Conservation (phyloP, 1,140 invertebrate species). For the Schmidtea mediterranea region DNA sequence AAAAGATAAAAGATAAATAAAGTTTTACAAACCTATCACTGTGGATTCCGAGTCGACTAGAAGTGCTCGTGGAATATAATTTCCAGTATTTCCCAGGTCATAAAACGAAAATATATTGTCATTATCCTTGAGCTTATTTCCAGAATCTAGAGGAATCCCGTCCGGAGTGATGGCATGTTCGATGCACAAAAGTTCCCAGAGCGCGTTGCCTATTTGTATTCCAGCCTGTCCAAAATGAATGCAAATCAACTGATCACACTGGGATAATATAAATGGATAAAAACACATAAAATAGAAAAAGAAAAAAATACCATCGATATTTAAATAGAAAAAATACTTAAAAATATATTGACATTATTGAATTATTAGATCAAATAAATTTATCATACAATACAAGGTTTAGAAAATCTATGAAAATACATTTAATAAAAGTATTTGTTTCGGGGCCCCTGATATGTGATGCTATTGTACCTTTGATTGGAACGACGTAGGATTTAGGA, state of each 20-base stretch:
- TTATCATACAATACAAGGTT: constrained; percentile 1
- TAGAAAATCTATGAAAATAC: neutral
- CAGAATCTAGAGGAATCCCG: constrained; percentile 26
- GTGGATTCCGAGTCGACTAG: constrained; percentile 63
- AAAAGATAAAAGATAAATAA: too few species aligned
- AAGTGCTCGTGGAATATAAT: constrained; percentile 51
- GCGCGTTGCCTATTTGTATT: constrained; percentile 54
- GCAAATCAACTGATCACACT: constrained; percentile 38
- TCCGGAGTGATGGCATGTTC: constrained; percentile 67
- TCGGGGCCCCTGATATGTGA: too few species aligned
- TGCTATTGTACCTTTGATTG: too few species aligned
- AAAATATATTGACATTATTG: too few species aligned
- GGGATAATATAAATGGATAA: too few species aligned
- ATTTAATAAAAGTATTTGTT: too few species aligned
- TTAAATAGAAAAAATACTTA: too few species aligned
- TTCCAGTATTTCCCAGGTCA: constrained; percentile 50
- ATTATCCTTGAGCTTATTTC: constrained; percentile 33
- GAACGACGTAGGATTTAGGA: too few species aligned
- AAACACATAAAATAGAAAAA: too few species aligned
- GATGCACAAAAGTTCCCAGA: constrained; percentile 54
- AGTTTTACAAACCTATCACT: constrained; percentile 40
- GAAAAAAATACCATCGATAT: too few species aligned
- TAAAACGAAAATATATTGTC: constrained; percentile 66
- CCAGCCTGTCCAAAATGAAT: constrained; percentile 62
- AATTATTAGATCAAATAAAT: too few species aligned